Base-by-base conservation (phyloP, 2,888 invertebrate species). In the Drosophila algonquin region DNA sequence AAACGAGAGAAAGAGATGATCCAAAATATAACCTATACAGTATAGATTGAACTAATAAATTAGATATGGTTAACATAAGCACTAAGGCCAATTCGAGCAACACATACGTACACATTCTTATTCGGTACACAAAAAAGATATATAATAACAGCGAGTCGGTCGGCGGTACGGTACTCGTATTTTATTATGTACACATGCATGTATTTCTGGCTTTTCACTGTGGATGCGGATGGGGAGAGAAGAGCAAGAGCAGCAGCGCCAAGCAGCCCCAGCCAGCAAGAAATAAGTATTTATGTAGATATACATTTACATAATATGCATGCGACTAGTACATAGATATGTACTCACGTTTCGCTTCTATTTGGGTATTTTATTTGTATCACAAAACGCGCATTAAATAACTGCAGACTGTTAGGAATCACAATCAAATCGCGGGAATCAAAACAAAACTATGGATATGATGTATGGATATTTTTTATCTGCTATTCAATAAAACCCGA, bases 361-460 rank as follows among this genome's bases (percentile, higher is more conserved):
- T 40, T 59, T 59, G 53, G 32, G 40, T 53, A 12, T 35, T 35
- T 21, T 21, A 21, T 21, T 3, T 24, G 35, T 12, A 12, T 35
- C 35, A 40, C 40, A 40, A 40, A n/a, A 40, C 30, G 30, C 30
- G 30, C 8, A 30, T 30, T 30, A 30, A 30, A 30, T 30, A 30
- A 8, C 40, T n/a, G n/a, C n/a, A 40, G 40, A 40, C 7, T 40
- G 40, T 14, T 14, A n/a, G 40, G 7, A n/a, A 7, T 40, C 6
- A 63, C 40, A 57, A 47, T 27, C 60, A 46, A 57, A 52, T 27
- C 60, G 44, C 51, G 27, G 53, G 52, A 73, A 73, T 65, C 58
- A 74, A 80, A 76, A 80, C 74, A 80, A 67, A 69, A 83, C 45
- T 70, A 60, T 64, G 60, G 59, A 72, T 65, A 70, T 68, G 76